phyloP scores from a whole-genome alignment of 2,888 invertebrate species.

The Sussaba pulchella region DNA sequence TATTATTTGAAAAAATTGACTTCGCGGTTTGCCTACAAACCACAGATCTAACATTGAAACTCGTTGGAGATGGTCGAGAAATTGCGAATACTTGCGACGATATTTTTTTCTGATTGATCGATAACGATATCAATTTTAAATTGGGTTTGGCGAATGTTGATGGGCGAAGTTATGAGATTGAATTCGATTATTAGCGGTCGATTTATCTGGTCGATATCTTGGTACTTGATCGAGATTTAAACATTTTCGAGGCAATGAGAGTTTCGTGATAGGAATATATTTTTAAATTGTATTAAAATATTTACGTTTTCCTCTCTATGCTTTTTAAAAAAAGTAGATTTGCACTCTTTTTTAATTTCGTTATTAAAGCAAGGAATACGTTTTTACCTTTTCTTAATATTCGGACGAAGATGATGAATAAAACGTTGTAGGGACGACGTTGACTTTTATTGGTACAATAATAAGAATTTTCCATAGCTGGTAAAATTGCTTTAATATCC shows the following conservation, averaged over 20 bases:
- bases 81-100: not conserved
- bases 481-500: slow-evolving; percentile 14
- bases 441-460: not conserved
- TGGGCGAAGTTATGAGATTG: too few species aligned
- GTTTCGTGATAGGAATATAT: too few species aligned
- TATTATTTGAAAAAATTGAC: too few species aligned
- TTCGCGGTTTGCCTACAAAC: too few species aligned
- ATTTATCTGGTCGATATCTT: too few species aligned
- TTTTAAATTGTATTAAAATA: too few species aligned
- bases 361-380: not conserved
- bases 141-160: not conserved
- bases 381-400: slow-evolving; percentile 2
- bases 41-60: not conserved
- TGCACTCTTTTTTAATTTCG: not conserved
- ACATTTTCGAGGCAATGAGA: too few species aligned
- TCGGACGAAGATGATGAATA: slow-evolving; percentile 6
- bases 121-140: slow-evolving; percentile 25
- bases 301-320: too few species aligned
- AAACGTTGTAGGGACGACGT: not conserved
- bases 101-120: slow-evolving; percentile 23
- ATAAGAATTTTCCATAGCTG: not conserved
- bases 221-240: too few species aligned
- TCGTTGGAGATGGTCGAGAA: slow-evolving; percentile 8
- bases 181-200: too few species aligned
- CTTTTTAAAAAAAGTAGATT: too few species aligned